Conservation (phyloP, 2,888 invertebrate genomes). For the Hypolimnas misippus region DNA sequence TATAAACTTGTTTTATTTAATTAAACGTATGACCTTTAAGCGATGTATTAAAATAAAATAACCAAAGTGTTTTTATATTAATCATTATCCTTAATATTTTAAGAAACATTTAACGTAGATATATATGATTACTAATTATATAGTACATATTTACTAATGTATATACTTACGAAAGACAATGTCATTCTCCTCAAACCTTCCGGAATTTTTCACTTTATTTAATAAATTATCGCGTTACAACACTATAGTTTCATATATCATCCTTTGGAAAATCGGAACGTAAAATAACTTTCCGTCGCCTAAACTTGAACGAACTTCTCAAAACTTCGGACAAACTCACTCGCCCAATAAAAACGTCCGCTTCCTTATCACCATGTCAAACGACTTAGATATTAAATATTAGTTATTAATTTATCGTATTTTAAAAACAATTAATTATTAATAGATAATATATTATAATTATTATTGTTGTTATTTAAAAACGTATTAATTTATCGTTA, state of each 20-base stretch:
- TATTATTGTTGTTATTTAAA: constrained; percentile 28
- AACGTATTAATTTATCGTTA: constrained; percentile 37
- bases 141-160: neutral
- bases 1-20: constrained; percentile 25
- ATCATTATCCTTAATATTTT: constrained; percentile 2
- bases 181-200: constrained; percentile 76
- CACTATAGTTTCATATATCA: constrained; percentile 51
- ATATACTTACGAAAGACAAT: constrained; percentile 80
- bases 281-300: constrained; percentile 41
- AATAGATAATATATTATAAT: constrained; percentile 25
- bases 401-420: constrained; percentile 17
- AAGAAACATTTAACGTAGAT: neutral
- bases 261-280: constrained; percentile 46
- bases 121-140: neutral
- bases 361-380: constrained; percentile 39
- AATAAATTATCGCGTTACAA: constrained; percentile 49
- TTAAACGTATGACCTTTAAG: constrained; percentile 6
- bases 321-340: constrained; percentile 45
- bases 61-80: neutral
- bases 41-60: neutral
- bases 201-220: constrained; percentile 58
- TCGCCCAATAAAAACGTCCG: constrained; percentile 40
- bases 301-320: constrained; percentile 45
- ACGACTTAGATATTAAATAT: constrained; percentile 20
- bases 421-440: constrained; percentile 35